A percentile compares a stretch with the other conserved stretches of the same genome.
phyloP scores from a whole-genome alignment of 2,888 invertebrate species.

The Apamea crenata region DNA sequence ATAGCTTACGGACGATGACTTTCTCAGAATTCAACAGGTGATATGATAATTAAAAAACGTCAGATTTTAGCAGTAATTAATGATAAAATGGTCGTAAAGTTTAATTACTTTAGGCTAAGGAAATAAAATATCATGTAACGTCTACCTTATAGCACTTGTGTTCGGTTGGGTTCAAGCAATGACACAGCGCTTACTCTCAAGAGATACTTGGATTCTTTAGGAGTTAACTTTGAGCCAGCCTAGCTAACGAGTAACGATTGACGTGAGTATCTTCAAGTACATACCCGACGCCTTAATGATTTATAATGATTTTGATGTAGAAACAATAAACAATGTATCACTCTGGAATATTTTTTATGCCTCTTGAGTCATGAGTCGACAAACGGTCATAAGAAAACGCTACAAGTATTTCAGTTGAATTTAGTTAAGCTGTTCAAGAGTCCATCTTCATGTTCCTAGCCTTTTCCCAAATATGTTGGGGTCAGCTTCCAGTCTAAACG shows the following conservation, averaged over 20 bases:
- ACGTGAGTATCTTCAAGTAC: conserved; percentile 82
- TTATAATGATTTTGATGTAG: conserved; percentile 73
- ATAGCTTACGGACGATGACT: conserved; percentile 31
- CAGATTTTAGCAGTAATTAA: conserved; percentile 49
- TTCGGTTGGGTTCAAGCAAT: conserved; percentile 81
- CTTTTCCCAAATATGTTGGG: not conserved
- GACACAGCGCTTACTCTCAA: conserved; percentile 88
- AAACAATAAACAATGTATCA: conserved; percentile 70
- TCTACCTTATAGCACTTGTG: conserved; percentile 71
- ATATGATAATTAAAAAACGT: conserved; percentile 36
- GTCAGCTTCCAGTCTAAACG: not conserved
- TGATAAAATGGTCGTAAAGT: conserved; percentile 55
- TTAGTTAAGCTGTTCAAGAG: conserved; percentile 6
- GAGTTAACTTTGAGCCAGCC: conserved; percentile 81
- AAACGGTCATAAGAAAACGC: conserved; percentile 25
- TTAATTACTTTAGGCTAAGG: conserved; percentile 43
- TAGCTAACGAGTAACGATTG: conserved; percentile 88
- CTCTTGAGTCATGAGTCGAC: conserved; percentile 36
- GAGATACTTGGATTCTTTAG: conserved; percentile 88
- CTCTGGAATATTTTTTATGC: conserved; percentile 40
- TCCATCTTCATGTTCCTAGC: not conserved
- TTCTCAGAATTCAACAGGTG: conserved; percentile 35
- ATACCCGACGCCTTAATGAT: conserved; percentile 78
- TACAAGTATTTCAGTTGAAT: conserved; percentile 19
- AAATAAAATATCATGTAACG: conserved; percentile 40